Evolutionary conservation across 2,888 invertebrate genomes (phyloP).

Genomic region (Drosophila koepferae): DNA sequence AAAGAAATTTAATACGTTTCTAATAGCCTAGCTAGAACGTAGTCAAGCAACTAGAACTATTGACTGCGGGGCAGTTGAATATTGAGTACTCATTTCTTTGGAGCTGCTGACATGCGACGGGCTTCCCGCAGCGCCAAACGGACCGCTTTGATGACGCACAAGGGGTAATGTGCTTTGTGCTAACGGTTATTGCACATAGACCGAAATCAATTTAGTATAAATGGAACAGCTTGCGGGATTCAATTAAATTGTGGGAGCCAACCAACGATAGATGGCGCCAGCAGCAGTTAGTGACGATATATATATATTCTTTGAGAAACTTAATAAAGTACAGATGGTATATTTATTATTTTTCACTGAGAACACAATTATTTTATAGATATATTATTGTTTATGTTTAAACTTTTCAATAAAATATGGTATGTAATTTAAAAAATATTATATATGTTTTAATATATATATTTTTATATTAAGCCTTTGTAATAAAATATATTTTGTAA

Average conservation of each 20-base stretch:
- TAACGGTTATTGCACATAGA: constrained; percentile 24
- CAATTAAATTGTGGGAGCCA: constrained; percentile 52
- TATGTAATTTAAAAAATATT: too few species aligned
- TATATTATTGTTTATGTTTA: too few species aligned
- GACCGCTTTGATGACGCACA: constrained; percentile 52
- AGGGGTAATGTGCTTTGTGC: constrained; percentile 36
- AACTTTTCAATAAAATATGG: too few species aligned
- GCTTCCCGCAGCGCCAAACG: constrained; percentile 36
- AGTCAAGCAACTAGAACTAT: constrained; percentile 25
- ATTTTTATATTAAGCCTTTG: too few species aligned
- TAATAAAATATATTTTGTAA: too few species aligned
- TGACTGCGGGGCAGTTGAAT: constrained; percentile 14
- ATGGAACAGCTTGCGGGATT: constrained; percentile 54
- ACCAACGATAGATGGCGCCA: constrained; percentile 31
- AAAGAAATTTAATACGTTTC: constrained; percentile 27
- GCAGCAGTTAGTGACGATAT: constrained; percentile 11
- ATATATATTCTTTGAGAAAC: background rate
- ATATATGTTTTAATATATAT: too few species aligned
- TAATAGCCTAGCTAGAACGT: constrained; percentile 27
- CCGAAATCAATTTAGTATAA: constrained; percentile 46
- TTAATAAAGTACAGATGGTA: background rate
- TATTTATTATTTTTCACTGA: background rate
- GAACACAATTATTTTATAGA: background rate
- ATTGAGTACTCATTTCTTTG: constrained; percentile 4
- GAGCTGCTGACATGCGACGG: constrained; percentile 13